These are phyloP conservation scores for Eupithecia exiguata DNA, from an alignment of 2,888 invertebrate species.

Conservation along the genomic window DNA sequence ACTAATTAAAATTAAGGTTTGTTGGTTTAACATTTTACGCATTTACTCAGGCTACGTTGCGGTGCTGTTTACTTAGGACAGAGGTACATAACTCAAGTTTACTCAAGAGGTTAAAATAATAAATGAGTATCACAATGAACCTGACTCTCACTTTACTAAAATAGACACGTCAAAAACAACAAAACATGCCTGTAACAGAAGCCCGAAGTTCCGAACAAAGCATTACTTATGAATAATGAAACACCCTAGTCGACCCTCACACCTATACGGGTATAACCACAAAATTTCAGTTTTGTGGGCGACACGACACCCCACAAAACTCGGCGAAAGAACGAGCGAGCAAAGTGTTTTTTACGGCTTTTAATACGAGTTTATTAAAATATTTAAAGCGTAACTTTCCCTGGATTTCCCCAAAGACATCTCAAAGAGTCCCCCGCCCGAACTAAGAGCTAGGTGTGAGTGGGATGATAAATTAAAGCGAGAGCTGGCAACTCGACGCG, in stretches of 20 bases:
- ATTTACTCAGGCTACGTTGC: slow-evolving; percentile 38
- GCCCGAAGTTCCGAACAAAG: slow-evolving; percentile 73
- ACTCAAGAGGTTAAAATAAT: slow-evolving; percentile 30
- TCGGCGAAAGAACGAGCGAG: slow-evolving; percentile 69
- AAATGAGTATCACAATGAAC: slow-evolving; percentile 39
- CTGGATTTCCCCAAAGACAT: slow-evolving; percentile 81
- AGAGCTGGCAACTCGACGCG: slow-evolving; percentile 56
- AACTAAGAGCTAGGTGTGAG: slow-evolving; percentile 65
- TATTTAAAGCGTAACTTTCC: slow-evolving; percentile 81
- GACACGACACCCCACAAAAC: slow-evolving; percentile 54
- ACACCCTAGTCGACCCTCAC: slow-evolving; percentile 61
- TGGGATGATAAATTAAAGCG: slow-evolving; percentile 78
- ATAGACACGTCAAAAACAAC: slow-evolving; percentile 71
- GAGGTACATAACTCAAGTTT: slow-evolving; percentile 32
- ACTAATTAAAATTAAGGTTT: slow-evolving; percentile 34
- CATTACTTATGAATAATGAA: slow-evolving; percentile 79
- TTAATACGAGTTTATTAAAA: slow-evolving; percentile 83
- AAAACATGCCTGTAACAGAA: slow-evolving; percentile 67
- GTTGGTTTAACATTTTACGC: slow-evolving; percentile 32
- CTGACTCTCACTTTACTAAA: slow-evolving; percentile 46
- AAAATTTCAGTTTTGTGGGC: slow-evolving; percentile 59
- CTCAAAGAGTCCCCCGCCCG: slow-evolving; percentile 67
- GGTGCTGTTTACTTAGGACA: slow-evolving; percentile 45
- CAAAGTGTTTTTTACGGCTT: slow-evolving; percentile 82
- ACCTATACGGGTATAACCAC: slow-evolving; percentile 51